These are phyloP conservation scores for Acanthoscelides obtectus DNA, from an alignment of 2,888 invertebrate species.

Conservation along the genomic window DNA sequence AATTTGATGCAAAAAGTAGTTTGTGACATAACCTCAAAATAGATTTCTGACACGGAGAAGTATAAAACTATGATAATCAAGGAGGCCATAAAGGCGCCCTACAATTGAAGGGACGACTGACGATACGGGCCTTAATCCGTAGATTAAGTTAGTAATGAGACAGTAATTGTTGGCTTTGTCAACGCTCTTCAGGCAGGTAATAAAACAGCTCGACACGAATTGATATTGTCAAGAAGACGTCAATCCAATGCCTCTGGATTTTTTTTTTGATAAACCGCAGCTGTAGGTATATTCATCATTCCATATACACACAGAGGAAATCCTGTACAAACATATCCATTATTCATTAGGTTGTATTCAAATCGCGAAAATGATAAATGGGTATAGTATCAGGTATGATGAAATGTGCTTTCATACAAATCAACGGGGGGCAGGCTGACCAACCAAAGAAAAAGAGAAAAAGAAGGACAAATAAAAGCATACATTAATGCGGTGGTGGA, in stretches of 20 bases:
- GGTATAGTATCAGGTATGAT: constrained; percentile 34
- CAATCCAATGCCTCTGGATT: not conserved
- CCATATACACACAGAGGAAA: not conserved
- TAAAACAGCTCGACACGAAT: not conserved
- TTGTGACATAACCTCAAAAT: too few relatives aligned
- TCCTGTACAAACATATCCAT: not conserved
- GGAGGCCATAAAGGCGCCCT: too few relatives aligned
- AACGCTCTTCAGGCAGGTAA: too few relatives aligned
- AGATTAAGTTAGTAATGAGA: too few relatives aligned
- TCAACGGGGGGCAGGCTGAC: not conserved
- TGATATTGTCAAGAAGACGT: not conserved
- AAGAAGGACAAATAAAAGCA: not conserved
- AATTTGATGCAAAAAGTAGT: too few relatives aligned
- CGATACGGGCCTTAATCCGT: too few relatives aligned
- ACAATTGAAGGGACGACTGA: too few relatives aligned
- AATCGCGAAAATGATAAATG: constrained; percentile 3
- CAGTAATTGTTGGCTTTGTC: too few relatives aligned
- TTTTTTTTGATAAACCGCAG: not conserved
- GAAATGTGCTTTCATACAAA: constrained; percentile 36
- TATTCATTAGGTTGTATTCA: not conserved
- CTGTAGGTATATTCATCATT: not conserved
- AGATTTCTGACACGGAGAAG: too few relatives aligned
- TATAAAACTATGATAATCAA: too few relatives aligned
- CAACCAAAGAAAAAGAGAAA: not conserved
- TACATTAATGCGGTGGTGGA: not conserved